Base-by-base conservation (phyloP, 2,113 vertebrate species). In the Brevimyrus niger region DNA sequence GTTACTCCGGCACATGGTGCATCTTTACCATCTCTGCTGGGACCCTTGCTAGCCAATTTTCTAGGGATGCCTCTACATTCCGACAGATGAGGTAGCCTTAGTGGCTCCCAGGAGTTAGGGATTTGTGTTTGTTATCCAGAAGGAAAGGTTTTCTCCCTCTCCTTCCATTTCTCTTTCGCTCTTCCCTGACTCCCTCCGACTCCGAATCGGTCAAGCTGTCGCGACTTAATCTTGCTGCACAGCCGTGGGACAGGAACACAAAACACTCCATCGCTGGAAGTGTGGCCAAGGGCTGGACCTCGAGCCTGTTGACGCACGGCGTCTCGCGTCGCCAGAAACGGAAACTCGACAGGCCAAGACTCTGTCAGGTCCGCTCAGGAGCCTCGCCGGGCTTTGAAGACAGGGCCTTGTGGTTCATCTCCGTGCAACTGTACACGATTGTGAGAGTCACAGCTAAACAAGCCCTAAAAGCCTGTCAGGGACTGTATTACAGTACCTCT, bases 381-480 rank as follows among this genome's bases (percentile, higher is more conserved):
- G 55, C 58, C n/a, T 76, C 82, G 1, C 88, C 80, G 83, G 61
- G 38, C 42, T 84, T 89, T 90, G 83, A 80, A 83, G 83, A 38
- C 31, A 88, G 83, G 4, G 82, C 89, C 90, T 65, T 86, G 82
- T 90, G 89, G 89, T 89, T 89, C 17, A 19, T 83, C 80, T 65
- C 42, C 23, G 44, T 44, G 82, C 55, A n/a, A 1, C 80, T 61
- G 13, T 65, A 11, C 61, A 65, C 3, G n/a, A 58, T 58, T 89
- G 90, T 47, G 46, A 76, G 88, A 90, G 90, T 88, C 87, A 90
- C 86, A 91, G 85, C 87, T 91, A 69, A 27, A 35, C 11, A 17
- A 11, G 69, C 87, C 90, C 89, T 91, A 90, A 92, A 92, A 51
- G 82, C 44, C 44, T 92, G 90, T 91, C 85, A 87, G 69, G 91